A percentile compares a stretch with the other conserved stretches of the same genome.
Evolutionary conservation across 2,113 vertebrate genomes (phyloP).

Genomic region (Sceloporus tristichus): DNA sequence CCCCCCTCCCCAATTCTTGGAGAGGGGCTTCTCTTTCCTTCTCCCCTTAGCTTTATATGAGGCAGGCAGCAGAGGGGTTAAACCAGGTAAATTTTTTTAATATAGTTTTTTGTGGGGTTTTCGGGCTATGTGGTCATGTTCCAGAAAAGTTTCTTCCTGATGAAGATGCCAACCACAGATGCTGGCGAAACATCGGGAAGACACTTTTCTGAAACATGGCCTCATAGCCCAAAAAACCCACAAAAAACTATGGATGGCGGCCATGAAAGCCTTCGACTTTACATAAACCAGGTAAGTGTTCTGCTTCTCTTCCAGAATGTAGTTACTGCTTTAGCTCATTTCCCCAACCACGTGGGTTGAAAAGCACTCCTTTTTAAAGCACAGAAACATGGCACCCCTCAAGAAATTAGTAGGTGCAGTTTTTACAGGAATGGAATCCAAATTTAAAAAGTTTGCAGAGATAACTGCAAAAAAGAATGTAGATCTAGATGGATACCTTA

Average conservation of each 20-base stretch:
- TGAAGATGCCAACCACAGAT: too few relatives aligned
- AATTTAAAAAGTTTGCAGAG: neutral
- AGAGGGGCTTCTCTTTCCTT: neutral
- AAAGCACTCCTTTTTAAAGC: neutral
- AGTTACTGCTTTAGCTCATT: too few relatives aligned
- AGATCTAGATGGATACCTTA: neutral
- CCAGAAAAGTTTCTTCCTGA: too few relatives aligned
- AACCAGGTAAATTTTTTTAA: too few relatives aligned
- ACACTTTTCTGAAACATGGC: too few relatives aligned
- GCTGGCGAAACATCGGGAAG: too few relatives aligned
- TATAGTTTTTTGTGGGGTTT: too few relatives aligned
- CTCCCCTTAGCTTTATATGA: neutral
- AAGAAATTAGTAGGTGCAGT: neutral
- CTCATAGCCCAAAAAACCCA: too few relatives aligned
- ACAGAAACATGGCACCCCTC: neutral
- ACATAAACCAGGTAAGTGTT: too few relatives aligned
- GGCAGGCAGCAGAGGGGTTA: neutral
- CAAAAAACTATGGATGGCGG: too few relatives aligned
- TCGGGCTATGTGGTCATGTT: too few relatives aligned
- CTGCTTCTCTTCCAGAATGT: neutral
- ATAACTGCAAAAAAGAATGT: neutral
- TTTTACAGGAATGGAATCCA: neutral
- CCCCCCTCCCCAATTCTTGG: neutral
- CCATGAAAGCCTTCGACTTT: too few relatives aligned
- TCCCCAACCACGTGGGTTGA: neutral